Evolutionary conservation across 92 coral and sea anemone species (phyloP).

Genomic region (Palythoa grandis): DNA sequence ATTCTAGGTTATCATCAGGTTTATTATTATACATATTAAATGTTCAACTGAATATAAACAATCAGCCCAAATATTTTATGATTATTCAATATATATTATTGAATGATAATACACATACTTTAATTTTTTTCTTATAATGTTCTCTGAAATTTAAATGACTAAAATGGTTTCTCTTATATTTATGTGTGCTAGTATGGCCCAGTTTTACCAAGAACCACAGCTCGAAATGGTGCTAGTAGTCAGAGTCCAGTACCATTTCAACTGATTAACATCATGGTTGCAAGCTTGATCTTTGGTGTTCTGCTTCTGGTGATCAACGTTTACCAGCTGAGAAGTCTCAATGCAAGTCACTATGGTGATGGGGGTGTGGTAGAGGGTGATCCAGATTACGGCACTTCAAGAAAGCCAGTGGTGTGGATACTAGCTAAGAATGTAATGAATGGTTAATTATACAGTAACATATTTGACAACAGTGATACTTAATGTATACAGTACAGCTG

Average conservation of each 20-base stretch:
- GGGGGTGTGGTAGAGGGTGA: slow-evolving; percentile 47
- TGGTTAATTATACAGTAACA: no score
- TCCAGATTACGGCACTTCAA: slow-evolving; percentile 54
- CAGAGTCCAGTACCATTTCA: slow-evolving; percentile 35
- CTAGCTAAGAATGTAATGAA: slow-evolving; percentile 78
- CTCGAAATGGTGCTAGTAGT: background rate
- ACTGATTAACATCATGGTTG: slow-evolving; percentile 66
- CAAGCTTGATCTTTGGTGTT: slow-evolving; percentile 84
- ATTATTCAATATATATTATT: no score
- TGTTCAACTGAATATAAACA: no score
- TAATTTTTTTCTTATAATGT: no score
- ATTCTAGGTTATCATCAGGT: no score
- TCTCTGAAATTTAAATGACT: no score
- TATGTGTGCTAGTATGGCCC: slow-evolving; percentile 18
- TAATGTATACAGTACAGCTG: no score
- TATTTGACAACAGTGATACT: no score
- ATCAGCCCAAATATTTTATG: no score
- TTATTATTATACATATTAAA: no score
- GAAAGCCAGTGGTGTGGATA: slow-evolving; percentile 83
- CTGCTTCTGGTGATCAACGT: slow-evolving; percentile 80
- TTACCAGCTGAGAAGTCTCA: slow-evolving; percentile 77
- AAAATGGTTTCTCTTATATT: background rate
- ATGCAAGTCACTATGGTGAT: slow-evolving; percentile 36
- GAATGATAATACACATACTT: no score
- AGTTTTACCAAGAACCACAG: slow-evolving; percentile 10